Evolutionary conservation across 2,113 vertebrate species (phyloP).

Genomic region (Pseudorasbora parva): DNA sequence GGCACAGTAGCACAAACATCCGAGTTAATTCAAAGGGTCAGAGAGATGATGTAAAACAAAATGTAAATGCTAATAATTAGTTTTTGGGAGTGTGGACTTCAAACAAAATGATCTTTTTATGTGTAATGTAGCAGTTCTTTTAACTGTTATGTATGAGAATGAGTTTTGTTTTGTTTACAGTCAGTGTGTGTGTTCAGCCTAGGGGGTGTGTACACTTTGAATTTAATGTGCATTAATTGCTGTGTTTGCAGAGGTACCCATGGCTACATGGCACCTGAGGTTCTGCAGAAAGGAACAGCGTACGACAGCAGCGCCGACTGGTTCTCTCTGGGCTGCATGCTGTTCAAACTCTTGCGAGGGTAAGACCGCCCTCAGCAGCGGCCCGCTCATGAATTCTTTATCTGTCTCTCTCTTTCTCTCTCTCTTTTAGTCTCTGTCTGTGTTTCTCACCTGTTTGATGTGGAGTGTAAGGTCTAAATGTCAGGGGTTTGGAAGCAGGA

Average conservation of each 20-base stretch:
- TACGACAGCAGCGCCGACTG: constrained; percentile 99
- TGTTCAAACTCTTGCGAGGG: constrained; percentile 98
- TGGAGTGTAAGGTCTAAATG: constrained; percentile 73
- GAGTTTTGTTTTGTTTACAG: not conserved
- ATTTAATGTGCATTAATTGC: constrained; percentile 5
- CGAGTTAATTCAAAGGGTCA: not conserved
- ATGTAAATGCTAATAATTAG: no score
- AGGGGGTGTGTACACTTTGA: not conserved
- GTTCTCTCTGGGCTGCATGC: constrained; percentile 99
- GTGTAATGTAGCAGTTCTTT: not conserved
- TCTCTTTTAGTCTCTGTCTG: constrained; percentile 20
- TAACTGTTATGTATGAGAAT: not conserved
- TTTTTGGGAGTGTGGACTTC: no score
- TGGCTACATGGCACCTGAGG: constrained; percentile 98
- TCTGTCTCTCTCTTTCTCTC: not conserved
- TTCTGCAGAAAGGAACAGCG: constrained; percentile 95
- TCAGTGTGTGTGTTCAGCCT: not conserved
- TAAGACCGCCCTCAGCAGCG: constrained; percentile 69
- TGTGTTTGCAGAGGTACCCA: constrained; percentile 86
- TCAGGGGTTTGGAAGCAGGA: constrained; percentile 68
- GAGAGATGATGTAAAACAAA: not conserved
- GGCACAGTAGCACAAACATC: not conserved
- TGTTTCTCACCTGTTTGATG: constrained; percentile 67
- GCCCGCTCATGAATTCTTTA: constrained; percentile 26
- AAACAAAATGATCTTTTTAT: not conserved